phyloP scores from a whole-genome alignment of 2,113 vertebrate species.

The Struthidea cinerea region DNA sequence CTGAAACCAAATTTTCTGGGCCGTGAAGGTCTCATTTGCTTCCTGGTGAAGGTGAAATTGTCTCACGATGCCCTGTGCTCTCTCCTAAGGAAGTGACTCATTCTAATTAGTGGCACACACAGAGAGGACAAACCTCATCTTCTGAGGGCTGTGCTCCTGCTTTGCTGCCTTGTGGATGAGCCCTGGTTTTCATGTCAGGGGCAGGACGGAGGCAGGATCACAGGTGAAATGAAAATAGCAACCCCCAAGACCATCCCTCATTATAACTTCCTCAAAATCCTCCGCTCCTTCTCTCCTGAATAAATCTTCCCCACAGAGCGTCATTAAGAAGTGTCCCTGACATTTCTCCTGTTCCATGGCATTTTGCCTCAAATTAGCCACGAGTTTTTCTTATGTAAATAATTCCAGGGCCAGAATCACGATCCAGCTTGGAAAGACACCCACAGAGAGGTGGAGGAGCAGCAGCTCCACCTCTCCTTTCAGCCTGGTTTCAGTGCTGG shows the following conservation, averaged over 20 bases:
- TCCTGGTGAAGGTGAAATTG: neutral
- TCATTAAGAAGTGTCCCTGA: neutral
- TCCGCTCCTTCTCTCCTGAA: neutral
- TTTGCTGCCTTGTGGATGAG: neutral
- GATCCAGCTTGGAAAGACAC: neutral
- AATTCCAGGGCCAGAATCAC: neutral
- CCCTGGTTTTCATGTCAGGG: neutral
- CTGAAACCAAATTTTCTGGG: neutral
- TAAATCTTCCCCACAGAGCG: neutral
- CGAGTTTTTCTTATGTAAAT: neutral
- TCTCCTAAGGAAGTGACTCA: constrained; percentile 12
- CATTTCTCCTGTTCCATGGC: neutral
- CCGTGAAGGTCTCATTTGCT: constrained; percentile 18
- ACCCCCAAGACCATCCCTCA: neutral
- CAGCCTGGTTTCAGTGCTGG: neutral
- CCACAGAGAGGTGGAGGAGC: neutral
- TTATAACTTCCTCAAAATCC: neutral
- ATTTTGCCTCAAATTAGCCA: constrained; percentile 11
- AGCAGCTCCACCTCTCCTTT: neutral
- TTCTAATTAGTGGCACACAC: neutral
- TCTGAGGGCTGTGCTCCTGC: neutral
- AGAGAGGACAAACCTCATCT: neutral
- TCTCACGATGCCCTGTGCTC: neutral
- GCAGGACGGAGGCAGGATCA: neutral
- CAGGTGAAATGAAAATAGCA: neutral